Conservation (phyloP, 2,888 invertebrate species). For the Noctua janthina region DNA sequence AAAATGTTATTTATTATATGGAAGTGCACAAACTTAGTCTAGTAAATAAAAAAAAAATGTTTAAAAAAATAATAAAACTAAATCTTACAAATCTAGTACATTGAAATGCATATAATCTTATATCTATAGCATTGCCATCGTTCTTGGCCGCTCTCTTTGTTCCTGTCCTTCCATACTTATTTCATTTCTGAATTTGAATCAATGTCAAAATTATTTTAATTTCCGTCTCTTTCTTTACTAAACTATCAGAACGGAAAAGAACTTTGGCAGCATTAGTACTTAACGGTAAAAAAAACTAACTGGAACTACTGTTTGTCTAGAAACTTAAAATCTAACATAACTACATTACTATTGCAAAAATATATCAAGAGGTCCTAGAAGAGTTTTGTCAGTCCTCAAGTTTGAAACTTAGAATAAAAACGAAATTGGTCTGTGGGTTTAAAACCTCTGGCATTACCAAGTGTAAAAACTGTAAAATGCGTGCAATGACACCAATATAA, state of each 20-base stretch:
- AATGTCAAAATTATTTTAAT: neutral
- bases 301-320: neutral
- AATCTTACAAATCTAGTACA: neutral
- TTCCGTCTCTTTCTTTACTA: neutral
- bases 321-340: slow-evolving; percentile 8
- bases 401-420: neutral
- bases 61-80: neutral
- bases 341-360: neutral
- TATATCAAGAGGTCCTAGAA: neutral
- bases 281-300: neutral
- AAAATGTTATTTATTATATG: neutral
- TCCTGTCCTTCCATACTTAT: neutral
- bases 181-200: neutral
- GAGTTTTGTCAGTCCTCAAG: neutral
- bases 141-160: neutral
- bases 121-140: neutral
- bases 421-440: neutral
- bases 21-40: neutral
- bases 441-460: neutral
- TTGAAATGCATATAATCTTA: neutral
- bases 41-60: neutral
- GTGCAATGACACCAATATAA: neutral
- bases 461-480: neutral
- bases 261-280: slow-evolving; percentile 1
- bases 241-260: slow-evolving; percentile 5